Percentiles rank a stretch among this genome's conserved stretches.
These are phyloP conservation scores for Episyrphus balteatus DNA, from an alignment of 1,140 invertebrate genomes.

Conservation along the genomic window DNA sequence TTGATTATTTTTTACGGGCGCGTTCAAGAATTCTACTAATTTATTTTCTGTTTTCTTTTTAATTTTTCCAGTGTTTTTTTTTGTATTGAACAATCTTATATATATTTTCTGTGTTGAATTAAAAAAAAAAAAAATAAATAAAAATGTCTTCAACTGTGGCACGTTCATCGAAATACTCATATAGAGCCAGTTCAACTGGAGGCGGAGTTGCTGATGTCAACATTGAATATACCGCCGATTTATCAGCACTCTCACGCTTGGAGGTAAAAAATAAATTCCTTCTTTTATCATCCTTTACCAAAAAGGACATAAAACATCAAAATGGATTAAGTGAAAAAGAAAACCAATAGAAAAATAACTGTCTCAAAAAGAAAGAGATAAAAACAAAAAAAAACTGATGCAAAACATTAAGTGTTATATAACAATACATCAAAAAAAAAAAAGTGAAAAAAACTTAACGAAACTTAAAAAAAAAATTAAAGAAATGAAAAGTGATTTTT, in stretches of 20 bases:
- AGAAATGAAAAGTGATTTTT: not conserved
- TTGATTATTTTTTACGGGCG: too few species aligned
- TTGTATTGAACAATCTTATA: not conserved
- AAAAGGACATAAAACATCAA: not conserved
- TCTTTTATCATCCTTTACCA: not conserved
- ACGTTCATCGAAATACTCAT: conserved; percentile 80
- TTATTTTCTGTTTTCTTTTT: not conserved
- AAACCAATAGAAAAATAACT: not conserved
- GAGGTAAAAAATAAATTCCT: conserved; percentile 56
- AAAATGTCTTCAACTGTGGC: conserved; percentile 53
- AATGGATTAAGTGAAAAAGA: not conserved
- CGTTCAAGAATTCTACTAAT: not conserved
- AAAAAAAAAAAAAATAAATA: conserved; percentile 18
- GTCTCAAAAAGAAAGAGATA: not conserved
- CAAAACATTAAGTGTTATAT: not conserved
- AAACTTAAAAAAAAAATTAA: not conserved
- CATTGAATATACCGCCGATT: conserved; percentile 86
- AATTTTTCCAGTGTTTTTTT: not conserved
- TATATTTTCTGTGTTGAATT: conserved; percentile 2
- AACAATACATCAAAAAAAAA: not conserved
- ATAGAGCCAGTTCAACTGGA: conserved; percentile 58
- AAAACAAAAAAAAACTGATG: not conserved
- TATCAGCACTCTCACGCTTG: conserved; percentile 81
- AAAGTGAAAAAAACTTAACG: not conserved
- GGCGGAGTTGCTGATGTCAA: conserved; percentile 76